phyloP scores from a whole-genome alignment of 2,888 invertebrate species.

The Clitarchus hookeri region DNA sequence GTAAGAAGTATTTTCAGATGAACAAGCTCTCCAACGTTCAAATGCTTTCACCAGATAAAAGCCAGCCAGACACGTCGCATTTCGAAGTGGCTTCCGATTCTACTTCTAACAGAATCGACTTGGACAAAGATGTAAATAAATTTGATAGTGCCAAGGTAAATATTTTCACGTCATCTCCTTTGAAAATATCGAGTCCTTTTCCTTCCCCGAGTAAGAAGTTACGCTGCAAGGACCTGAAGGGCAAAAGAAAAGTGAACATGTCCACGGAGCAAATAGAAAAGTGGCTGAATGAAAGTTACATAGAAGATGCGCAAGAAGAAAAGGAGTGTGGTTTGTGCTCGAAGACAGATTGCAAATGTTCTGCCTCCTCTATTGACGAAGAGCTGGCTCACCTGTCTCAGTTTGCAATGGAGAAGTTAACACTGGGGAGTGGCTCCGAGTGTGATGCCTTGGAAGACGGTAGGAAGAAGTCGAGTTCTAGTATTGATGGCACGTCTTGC shows the following conservation, averaged over 20 bases:
- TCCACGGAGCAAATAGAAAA: constrained; percentile 71
- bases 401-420: constrained; percentile 17
- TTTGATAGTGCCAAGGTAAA: background rate
- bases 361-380: constrained; percentile 21
- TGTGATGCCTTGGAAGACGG: constrained; percentile 6
- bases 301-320: constrained; percentile 41
- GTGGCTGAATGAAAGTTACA: constrained; percentile 64
- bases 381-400: constrained; percentile 19
- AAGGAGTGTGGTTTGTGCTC: constrained; percentile 10
- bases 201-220: background rate
- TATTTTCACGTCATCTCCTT: background rate
- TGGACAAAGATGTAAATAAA: background rate
- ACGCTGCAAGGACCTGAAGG: constrained; percentile 17
- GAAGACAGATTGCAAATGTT: constrained; percentile 24
- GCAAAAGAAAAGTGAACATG: constrained; percentile 63
- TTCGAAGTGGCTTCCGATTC: background rate
- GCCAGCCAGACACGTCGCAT: background rate
- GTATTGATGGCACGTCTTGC: background rate
- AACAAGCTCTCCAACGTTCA: background rate
- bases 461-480: background rate
- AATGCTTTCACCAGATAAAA: background rate
- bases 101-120: background rate
- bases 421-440: background rate
- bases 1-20: background rate
- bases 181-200: background rate